These are phyloP conservation scores for Drosophila guanche DNA, from an alignment of 1,140 invertebrate genomes.

Conservation along the genomic window DNA sequence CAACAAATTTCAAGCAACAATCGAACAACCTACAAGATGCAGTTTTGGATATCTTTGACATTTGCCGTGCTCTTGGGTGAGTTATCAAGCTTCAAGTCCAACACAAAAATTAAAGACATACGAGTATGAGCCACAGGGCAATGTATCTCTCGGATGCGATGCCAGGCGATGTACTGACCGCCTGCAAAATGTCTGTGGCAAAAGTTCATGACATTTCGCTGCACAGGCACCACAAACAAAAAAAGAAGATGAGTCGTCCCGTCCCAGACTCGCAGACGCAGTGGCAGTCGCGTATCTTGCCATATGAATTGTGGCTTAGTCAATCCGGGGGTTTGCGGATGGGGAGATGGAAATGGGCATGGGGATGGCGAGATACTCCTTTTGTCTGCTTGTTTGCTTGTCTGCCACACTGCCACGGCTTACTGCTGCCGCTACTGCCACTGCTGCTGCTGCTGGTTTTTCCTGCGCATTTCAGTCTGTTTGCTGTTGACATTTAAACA, in stretches of 20 bases:
- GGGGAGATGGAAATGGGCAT: not conserved
- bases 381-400: slow-evolving; percentile 47
- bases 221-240: slow-evolving; percentile 29
- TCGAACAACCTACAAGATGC: slow-evolving; percentile 63
- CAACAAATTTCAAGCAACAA: slow-evolving; percentile 42
- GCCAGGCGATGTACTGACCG: slow-evolving; percentile 43
- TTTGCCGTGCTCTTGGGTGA: slow-evolving; percentile 77
- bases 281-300: slow-evolving; percentile 51
- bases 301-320: slow-evolving; percentile 63
- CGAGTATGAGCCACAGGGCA: slow-evolving; percentile 15
- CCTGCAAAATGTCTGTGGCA: slow-evolving; percentile 53
- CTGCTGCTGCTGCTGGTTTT: slow-evolving; percentile 56
- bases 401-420: slow-evolving; percentile 8
- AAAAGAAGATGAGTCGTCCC: slow-evolving; percentile 66
- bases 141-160: slow-evolving; percentile 61
- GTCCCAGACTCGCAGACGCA: slow-evolving; percentile 26
- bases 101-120: slow-evolving; percentile 40
- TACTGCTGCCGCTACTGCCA: not conserved
- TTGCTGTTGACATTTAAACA: slow-evolving; percentile 80
- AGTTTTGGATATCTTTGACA: slow-evolving; percentile 83
- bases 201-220: slow-evolving; percentile 77
- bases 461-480: slow-evolving; percentile 52
- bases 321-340: slow-evolving; percentile 16
- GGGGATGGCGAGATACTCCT: slow-evolving; percentile 38
- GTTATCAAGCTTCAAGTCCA: slow-evolving; percentile 45